Conservation (phyloP, 2,797 vertebrate genomes). For the Champsocephalus gunnari region DNA sequence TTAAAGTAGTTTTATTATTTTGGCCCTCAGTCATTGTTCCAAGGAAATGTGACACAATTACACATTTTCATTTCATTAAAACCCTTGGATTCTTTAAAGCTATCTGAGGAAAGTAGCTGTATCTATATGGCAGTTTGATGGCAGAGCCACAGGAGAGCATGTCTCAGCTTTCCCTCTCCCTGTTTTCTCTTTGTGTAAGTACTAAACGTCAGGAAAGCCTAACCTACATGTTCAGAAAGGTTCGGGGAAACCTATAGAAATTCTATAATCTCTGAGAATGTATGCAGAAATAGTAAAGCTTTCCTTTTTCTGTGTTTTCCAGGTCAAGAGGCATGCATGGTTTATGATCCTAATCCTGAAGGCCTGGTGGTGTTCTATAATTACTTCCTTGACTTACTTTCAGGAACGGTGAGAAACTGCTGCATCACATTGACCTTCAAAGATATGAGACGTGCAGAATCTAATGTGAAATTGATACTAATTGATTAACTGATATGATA, state of each 20-base stretch:
- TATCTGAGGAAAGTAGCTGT: neutral
- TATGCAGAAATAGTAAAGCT: slow-evolving; percentile 12
- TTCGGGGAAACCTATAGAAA: slow-evolving; percentile 13
- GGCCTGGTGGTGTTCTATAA: slow-evolving; percentile 81
- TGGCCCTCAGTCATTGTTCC: neutral
- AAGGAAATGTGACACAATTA: neutral
- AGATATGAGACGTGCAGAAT: slow-evolving; percentile 10
- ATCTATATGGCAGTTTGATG: neutral
- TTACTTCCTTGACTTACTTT: slow-evolving; percentile 88
- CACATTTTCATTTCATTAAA: neutral
- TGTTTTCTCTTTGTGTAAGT: neutral
- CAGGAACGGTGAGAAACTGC: slow-evolving; percentile 85
- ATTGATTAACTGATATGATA: no score
- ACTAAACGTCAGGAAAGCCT: neutral
- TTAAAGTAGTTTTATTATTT: slow-evolving; percentile 2
- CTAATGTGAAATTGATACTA: neutral
- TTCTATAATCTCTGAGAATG: slow-evolving; percentile 4
- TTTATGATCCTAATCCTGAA: slow-evolving; percentile 74
- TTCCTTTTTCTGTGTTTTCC: slow-evolving; percentile 42
- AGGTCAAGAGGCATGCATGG: slow-evolving; percentile 68
- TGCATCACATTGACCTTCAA: neutral
- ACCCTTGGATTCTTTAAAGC: slow-evolving; percentile 13
- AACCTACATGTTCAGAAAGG: slow-evolving; percentile 8
- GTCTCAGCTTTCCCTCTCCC: slow-evolving; percentile 6
- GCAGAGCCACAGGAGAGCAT: slow-evolving; percentile 6